Percentiles rank a stretch among this genome's conserved stretches.
Conservation (phyloP, 2,113 vertebrate species). For the Vulpes lagopus region DNA sequence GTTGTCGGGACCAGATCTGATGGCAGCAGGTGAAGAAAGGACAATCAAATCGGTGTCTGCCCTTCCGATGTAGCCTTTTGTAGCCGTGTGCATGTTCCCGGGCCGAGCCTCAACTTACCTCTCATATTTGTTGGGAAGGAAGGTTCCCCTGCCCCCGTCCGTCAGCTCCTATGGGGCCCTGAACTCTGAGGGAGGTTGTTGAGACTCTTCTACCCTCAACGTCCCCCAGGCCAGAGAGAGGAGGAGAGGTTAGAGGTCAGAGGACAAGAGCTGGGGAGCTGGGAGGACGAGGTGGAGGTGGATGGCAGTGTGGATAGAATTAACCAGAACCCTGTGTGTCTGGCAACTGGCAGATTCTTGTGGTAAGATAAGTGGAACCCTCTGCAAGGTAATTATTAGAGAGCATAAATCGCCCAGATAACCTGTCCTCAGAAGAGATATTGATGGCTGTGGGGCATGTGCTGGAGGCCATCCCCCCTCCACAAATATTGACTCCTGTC, state of each 20-base stretch:
- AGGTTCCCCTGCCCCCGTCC: neutral
- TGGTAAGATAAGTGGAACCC: conserved; percentile 86
- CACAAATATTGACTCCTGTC: conserved; percentile 68
- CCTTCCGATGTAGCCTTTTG: neutral
- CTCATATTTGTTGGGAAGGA: neutral
- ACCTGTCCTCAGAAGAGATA: conserved; percentile 87
- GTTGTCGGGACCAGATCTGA: neutral
- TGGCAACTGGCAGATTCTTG: conserved; percentile 86
- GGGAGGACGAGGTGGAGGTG: neutral
- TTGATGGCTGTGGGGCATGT: conserved; percentile 81
- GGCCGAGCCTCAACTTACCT: neutral
- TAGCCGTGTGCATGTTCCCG: neutral
- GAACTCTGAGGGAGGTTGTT: neutral
- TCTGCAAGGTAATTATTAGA: conserved; percentile 89
- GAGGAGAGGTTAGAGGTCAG: conserved; percentile 30
- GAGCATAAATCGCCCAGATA: conserved; percentile 89
- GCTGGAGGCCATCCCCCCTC: conserved; percentile 78
- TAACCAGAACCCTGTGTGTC: conserved; percentile 85
- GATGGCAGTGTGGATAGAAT: conserved; percentile 66
- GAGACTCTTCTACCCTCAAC: neutral
- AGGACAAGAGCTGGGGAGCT: conserved; percentile 60
- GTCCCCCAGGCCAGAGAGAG: neutral
- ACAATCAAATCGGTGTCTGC: neutral
- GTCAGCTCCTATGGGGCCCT: neutral
- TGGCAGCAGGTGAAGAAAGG: conserved; percentile 38